Percentiles rank a stretch among this genome's conserved stretches.
phyloP scores from a whole-genome alignment of 2,113 vertebrate species.

The Gila orcuttii region DNA sequence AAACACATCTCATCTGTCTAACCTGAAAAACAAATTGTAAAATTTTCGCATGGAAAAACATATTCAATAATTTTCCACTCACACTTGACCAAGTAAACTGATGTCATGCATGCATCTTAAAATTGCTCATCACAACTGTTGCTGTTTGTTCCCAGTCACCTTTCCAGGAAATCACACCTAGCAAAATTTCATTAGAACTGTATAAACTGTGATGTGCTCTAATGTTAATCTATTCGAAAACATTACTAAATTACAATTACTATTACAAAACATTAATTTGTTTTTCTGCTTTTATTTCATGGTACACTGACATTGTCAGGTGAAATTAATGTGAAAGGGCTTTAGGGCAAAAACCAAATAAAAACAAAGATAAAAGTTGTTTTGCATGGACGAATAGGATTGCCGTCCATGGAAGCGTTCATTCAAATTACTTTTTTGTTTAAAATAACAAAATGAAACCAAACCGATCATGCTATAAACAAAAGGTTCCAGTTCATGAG shows the following conservation, averaged over 20 bases:
- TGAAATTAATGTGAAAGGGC: conserved; percentile 37
- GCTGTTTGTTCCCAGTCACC: neutral
- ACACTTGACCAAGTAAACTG: neutral
- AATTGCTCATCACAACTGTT: neutral
- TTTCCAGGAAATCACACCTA: neutral
- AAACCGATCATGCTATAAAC: conserved; percentile 47
- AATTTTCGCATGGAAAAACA: neutral
- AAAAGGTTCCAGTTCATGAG: conserved; percentile 56
- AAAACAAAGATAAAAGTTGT: neutral
- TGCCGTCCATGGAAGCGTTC: neutral
- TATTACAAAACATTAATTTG: neutral
- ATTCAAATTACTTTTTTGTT: neutral
- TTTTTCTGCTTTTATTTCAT: conserved; percentile 34
- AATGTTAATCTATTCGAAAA: conserved; percentile 23
- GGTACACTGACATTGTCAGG: conserved; percentile 26
- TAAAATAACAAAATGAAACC: conserved; percentile 46
- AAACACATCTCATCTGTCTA: neutral
- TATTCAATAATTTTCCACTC: neutral
- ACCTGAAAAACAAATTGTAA: neutral
- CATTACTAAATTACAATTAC: neutral
- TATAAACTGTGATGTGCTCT: conserved; percentile 17
- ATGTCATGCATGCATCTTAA: neutral
- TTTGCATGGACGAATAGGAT: conserved; percentile 11
- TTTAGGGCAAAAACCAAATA: neutral
- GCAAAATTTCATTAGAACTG: neutral